Evolutionary conservation across 2,113 vertebrate genomes (phyloP).

Genomic region (Propithecus coquereli): DNA sequence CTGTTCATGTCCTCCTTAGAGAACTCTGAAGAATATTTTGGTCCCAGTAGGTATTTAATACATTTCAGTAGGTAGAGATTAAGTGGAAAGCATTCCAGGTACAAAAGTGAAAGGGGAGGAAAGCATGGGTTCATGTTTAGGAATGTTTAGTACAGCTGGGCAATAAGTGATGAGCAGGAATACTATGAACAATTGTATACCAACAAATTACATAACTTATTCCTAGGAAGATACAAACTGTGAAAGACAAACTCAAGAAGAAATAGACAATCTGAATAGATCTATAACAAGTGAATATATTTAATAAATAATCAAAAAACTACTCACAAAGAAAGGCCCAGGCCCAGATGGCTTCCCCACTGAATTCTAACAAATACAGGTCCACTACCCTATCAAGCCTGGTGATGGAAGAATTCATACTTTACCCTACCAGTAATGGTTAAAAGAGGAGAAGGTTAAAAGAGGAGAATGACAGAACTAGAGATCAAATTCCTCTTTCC

Average conservation of each 20-base stretch:
- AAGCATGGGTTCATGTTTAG: neutral
- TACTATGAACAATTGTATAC: neutral
- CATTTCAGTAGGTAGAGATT: neutral
- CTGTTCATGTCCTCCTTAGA: neutral
- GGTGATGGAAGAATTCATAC: neutral
- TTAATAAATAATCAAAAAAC: neutral
- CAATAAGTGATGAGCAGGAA: neutral
- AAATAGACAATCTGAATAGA: neutral
- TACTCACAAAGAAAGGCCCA: neutral
- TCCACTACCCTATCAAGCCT: neutral
- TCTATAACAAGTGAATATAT: neutral
- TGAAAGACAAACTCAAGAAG: neutral
- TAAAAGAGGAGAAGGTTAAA: neutral
- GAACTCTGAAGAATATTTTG: neutral
- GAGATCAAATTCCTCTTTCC: neutral
- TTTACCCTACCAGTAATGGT: neutral
- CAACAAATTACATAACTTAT: constrained; percentile 9
- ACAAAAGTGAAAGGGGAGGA: neutral
- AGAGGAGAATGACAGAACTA: neutral
- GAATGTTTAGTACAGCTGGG: neutral
- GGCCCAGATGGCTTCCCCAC: neutral
- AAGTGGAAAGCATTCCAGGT: neutral
- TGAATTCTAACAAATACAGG: neutral
- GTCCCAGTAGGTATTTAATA: neutral
- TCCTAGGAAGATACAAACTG: neutral